A percentile compares a stretch with the other conserved stretches of the same genome.
Conservation (phyloP, 2,113 vertebrate genomes). For the Solea senegalensis region DNA sequence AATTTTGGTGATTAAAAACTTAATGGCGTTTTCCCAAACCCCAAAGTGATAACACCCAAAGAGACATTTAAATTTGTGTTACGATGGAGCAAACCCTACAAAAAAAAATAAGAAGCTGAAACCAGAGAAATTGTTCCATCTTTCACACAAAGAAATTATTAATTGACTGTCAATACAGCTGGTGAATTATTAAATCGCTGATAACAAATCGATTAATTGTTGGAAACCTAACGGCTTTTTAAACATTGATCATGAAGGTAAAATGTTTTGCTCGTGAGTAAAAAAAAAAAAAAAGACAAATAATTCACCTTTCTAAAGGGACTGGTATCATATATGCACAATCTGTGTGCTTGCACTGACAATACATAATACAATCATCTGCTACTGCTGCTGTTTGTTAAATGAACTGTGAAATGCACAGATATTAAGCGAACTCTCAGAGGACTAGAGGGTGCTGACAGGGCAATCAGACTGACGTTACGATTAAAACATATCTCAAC, state of each 20-base stretch:
- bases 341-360: constrained; percentile 5
- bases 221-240: too few relatives aligned
- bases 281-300: constrained; percentile 4
- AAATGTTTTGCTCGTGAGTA: constrained; percentile 3
- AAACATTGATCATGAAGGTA: background rate
- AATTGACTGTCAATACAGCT: too few relatives aligned
- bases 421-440: constrained; percentile 17
- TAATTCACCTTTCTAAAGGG: constrained; percentile 10
- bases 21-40: too few relatives aligned
- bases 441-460: constrained; percentile 22
- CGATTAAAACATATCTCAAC: constrained; percentile 20
- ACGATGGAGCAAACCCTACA: too few relatives aligned
- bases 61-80: too few relatives aligned
- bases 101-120: too few relatives aligned
- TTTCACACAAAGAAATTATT: too few relatives aligned
- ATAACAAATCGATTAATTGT: too few relatives aligned
- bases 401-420: constrained; percentile 32
- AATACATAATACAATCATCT: constrained; percentile 21
- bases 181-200: too few relatives aligned
- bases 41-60: too few relatives aligned
- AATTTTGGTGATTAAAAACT: too few relatives aligned
- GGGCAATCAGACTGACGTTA: constrained; percentile 5
- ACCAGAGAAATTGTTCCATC: too few relatives aligned
- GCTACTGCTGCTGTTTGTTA: constrained; percentile 21
- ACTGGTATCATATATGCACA: constrained; percentile 6